Evolutionary conservation across 2,888 invertebrate genomes (phyloP), one percentile per base, ranked within the genome.

Genomic region (Parnassius mnemosyne): DNA sequence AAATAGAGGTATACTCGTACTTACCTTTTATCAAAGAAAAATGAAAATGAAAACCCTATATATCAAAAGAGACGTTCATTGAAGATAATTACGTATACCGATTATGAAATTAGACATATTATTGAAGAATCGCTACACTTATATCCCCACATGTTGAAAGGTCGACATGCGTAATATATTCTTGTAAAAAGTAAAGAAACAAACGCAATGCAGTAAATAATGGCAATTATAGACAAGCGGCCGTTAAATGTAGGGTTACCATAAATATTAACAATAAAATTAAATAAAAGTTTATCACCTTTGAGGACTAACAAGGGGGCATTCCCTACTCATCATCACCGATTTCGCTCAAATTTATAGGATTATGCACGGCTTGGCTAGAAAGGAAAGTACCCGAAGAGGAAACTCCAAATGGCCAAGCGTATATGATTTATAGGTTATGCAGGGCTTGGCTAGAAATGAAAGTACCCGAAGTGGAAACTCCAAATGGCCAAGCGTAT

Each of bases 151-250:
- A 10, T 13, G 53, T 57, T 53, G 53, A 61, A 61, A 61, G 61
- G 61, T 61, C 53, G 57, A 47, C 46, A 13, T 3, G 13, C 42
- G 73, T 74, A 78, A 77, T 79, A 68, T 61, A 73, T 71, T 72
- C 68, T 42, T 47, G 73, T 67, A 82, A 85, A 85, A 85, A 85
- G 72, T 63, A 60, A 59, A 68, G 67, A 66, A 78, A 76, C 79
- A 79, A 81, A 85, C 83, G 81, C 69, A 73, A 76, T 69, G 74
- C 72, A 69, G 75, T 80, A 77, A 78, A 81, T 80, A 78, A 78
- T 73, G 67, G 73, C 78, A 80, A 84, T 82, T 85, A 80, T 66
- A 67, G 74, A 72, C 74, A 72, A 81, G 71, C 63, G 64, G 72
- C 81, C 77, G 81, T 81, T 85, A 79, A 61, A 65, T 71, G 63